phyloP scores from a whole-genome alignment of 2,888 invertebrate species.

The Sinohyriopsis cumingii region DNA sequence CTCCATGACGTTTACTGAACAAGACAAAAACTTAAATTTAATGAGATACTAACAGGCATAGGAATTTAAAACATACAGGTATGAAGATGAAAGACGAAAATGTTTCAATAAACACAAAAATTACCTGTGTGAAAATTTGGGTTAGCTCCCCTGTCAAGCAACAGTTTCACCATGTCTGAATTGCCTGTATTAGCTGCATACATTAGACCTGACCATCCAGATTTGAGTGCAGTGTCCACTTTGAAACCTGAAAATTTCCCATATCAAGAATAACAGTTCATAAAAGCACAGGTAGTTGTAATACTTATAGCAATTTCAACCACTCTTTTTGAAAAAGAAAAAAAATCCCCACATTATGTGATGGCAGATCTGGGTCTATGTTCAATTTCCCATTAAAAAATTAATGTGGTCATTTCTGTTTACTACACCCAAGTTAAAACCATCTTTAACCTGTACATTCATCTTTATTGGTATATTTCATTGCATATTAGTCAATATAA shows the following conservation, averaged over 20 bases:
- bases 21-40: background rate
- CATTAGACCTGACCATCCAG: constrained; percentile 67
- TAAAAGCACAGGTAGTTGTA: background rate
- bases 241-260: constrained; percentile 35
- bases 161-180: constrained; percentile 58
- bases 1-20: no score
- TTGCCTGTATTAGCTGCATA: constrained; percentile 60
- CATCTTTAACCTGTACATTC: no score
- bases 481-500: no score
- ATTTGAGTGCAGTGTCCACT: constrained; percentile 51
- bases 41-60: background rate
- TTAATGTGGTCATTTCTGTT: no score
- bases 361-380: no score
- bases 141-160: constrained; percentile 71
- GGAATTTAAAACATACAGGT: background rate
- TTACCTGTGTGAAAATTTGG: constrained; percentile 71
- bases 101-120: background rate
- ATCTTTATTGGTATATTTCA: no score
- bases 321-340: no score
- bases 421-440: no score
- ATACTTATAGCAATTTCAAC: no score
- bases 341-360: no score
- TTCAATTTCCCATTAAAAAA: no score
- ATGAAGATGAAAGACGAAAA: background rate
- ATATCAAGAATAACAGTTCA: constrained; percentile 12